Conservation (phyloP, 2,888 invertebrate genomes). For the Lottia scabra region DNA sequence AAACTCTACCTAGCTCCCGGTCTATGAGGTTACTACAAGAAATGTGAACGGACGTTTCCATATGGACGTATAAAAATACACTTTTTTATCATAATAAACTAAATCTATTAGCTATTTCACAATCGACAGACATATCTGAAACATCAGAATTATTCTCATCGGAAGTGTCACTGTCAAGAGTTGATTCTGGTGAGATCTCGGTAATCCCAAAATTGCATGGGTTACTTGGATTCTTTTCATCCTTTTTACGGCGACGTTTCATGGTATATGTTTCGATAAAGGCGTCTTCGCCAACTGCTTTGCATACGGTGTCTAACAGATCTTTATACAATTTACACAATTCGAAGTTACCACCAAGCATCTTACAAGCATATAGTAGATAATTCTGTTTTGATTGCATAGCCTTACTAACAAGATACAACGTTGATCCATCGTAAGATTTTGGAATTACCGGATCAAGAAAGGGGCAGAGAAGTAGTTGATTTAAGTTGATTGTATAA, state of each 20-base stretch:
- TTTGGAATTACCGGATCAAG: conserved; percentile 14
- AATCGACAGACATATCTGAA: background rate
- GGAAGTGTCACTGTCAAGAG: background rate
- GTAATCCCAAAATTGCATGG: background rate
- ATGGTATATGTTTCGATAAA: background rate
- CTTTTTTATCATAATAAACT: background rate
- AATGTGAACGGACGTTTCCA: no score
- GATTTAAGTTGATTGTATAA: conserved; percentile 56
- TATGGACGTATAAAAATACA: no score
- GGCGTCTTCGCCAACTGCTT: background rate
- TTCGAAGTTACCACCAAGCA: background rate
- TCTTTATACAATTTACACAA: background rate
- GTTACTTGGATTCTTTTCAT: background rate
- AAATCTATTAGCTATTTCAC: background rate
- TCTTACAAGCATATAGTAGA: background rate
- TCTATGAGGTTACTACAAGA: no score
- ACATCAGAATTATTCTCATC: background rate
- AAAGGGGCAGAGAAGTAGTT: conserved; percentile 53
- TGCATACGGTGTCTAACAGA: background rate
- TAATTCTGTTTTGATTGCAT: background rate
- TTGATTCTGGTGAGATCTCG: background rate
- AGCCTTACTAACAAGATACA: background rate
- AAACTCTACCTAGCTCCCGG: no score
- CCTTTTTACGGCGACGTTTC: background rate
- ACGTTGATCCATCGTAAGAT: background rate